Percentiles rank a stretch among this genome's conserved stretches.
These are phyloP conservation scores for Hydraecia micacea DNA, from an alignment of 2,888 invertebrate genomes.

Conservation along the genomic window DNA sequence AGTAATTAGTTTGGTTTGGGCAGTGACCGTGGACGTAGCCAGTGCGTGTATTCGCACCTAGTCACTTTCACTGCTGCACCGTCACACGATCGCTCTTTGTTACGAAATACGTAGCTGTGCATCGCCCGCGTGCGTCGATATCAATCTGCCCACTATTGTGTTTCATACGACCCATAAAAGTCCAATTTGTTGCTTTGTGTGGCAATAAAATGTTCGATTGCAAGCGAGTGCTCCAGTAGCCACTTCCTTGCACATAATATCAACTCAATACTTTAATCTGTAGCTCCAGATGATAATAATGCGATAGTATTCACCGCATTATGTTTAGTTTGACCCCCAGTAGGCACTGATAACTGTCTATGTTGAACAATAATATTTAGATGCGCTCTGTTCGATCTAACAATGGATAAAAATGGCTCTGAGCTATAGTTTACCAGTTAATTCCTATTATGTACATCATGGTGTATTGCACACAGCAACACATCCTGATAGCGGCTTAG, in stretches of 20 bases:
- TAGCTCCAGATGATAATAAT: constrained; percentile 21
- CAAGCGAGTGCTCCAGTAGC: constrained; percentile 30
- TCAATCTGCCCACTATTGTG: constrained; percentile 58
- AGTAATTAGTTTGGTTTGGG: constrained; percentile 41
- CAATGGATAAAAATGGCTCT: constrained; percentile 13
- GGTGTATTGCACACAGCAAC: neutral
- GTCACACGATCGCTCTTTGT: constrained; percentile 72
- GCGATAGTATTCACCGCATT: constrained; percentile 18
- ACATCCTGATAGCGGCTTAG: neutral
- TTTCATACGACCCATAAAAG: constrained; percentile 39
- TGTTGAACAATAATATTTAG: constrained; percentile 37
- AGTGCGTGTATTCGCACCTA: constrained; percentile 50
- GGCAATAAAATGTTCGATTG: constrained; percentile 57
- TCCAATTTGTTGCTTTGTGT: constrained; percentile 58
- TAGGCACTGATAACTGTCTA: constrained; percentile 14
- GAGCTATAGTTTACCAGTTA: neutral
- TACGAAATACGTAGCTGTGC: constrained; percentile 69
- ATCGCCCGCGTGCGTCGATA: constrained; percentile 53
- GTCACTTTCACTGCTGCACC: constrained; percentile 73
- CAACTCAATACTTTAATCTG: constrained; percentile 6
- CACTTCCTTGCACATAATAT: constrained; percentile 49
- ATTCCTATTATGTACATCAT: neutral
- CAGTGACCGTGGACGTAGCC: constrained; percentile 70
- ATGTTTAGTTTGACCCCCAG: constrained; percentile 18
- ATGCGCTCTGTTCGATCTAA: neutral